These are phyloP conservation scores for Axinella damicornis DNA, from an alignment of 37 sponge, comb jelly and placozoan species.

Conservation along the genomic window DNA sequence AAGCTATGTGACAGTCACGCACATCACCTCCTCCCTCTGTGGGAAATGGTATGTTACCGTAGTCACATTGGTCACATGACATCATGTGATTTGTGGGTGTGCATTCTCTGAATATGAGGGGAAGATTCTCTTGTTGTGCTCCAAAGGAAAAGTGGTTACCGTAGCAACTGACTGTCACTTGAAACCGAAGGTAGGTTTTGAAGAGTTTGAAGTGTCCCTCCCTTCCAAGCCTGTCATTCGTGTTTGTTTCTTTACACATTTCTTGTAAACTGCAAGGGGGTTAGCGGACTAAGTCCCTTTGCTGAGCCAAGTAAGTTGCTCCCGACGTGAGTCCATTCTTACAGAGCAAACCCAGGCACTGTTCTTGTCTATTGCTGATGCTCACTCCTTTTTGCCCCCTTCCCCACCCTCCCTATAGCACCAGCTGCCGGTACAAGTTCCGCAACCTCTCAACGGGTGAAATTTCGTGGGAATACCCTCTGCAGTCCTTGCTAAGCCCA, in stretches of 20 bases:
- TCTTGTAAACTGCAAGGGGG: neutral
- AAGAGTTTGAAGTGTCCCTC: no score
- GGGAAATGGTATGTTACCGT: slow-evolving; percentile 16
- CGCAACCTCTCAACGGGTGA: slow-evolving; percentile 32
- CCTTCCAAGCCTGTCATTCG: neutral
- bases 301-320: neutral
- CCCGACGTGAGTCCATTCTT: neutral
- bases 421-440: slow-evolving; percentile 36
- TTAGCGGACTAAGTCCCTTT: neutral
- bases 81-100: neutral
- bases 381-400: slow-evolving; percentile 10
- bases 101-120: no score
- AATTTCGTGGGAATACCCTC: slow-evolving; percentile 45
- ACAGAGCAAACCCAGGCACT: neutral
- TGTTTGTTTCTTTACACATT: neutral
- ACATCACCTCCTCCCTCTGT: no score
- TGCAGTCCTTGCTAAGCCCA: no score
- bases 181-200: no score
- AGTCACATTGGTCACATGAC: slow-evolving; percentile 4
- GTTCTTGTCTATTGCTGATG: neutral
- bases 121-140: no score
- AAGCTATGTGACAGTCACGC: neutral
- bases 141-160: no score
- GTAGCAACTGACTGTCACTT: no score
- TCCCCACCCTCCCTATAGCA: slow-evolving; percentile 23